Conservation (phyloP, 2,888 invertebrate genomes). For the Geophilus truncorum region DNA sequence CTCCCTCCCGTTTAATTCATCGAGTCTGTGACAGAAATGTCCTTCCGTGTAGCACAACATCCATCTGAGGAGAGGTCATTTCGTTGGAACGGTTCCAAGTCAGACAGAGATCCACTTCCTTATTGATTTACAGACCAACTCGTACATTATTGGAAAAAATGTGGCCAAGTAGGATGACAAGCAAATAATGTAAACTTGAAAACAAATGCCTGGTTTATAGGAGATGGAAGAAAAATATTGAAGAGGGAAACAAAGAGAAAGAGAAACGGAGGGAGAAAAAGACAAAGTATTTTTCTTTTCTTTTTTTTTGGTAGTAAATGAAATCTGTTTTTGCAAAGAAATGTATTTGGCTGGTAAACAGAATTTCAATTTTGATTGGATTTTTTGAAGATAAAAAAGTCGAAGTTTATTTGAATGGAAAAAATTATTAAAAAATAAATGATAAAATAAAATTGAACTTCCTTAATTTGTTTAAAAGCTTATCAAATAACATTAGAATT, state of each 20-base stretch:
- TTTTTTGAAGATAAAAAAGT: too few relatives aligned
- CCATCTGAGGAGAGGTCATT: constrained; percentile 22
- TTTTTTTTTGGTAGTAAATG: not conserved
- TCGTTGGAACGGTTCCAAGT: constrained; percentile 8
- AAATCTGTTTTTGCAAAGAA: not conserved
- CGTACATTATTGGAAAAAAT: constrained; percentile 23
- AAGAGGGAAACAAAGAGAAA: too few relatives aligned
- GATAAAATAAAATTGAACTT: too few relatives aligned
- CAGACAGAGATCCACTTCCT: constrained; percentile 23
- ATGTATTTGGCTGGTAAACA: not conserved
- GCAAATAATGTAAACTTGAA: constrained; percentile 27
- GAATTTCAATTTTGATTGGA: too few relatives aligned
- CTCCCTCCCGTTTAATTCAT: constrained; percentile 20
- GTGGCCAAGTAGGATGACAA: constrained; percentile 13
- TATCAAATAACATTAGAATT: too few relatives aligned
- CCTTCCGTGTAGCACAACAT: constrained; percentile 21
- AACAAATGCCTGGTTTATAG: not conserved
- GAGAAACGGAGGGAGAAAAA: too few relatives aligned
- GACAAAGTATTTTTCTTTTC: too few relatives aligned
- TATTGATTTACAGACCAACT: constrained; percentile 21
- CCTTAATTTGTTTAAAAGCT: too few relatives aligned
- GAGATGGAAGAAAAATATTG: not conserved
- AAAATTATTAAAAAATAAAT: too few relatives aligned
- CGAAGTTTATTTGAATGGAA: too few relatives aligned
- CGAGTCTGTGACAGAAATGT: not conserved